Evolutionary conservation across 2,888 invertebrate genomes (phyloP), one percentile per base, ranked within the genome.

Genomic region (Dryobota labecula): DNA sequence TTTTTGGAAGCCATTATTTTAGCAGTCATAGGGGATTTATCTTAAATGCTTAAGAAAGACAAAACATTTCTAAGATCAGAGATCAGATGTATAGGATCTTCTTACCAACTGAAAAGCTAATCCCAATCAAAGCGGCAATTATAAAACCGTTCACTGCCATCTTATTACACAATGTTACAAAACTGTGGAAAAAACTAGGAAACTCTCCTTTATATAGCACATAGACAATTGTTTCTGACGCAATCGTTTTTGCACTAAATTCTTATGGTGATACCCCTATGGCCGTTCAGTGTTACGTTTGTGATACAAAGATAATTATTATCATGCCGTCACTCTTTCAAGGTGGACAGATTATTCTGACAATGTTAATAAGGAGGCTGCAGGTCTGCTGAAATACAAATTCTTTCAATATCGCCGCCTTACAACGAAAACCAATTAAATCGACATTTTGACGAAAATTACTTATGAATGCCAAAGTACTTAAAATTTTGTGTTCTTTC

Each of bases 191-290:
- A 72, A 75, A 49, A 65, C n/a, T 54, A 56, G 38, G 45, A 76
- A 71, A 60, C 56, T 57, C 2, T 41, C 51, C 56, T 43, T 74
- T 84, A 70, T 80, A 85, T 84, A 85, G 66, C 20, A 15, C n/a
- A 58, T 38, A 56, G 58, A 75, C 20, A 58, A 78, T 75, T 43
- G 51, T 53, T 61, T 67, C 74, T 87, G 84, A 86, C 84, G 85
- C 82, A 86, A 82, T 81, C 60, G 72, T 27, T 77, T 82, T 63
- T 89, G 91, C 53, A 73, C 91, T 90, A 90, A 90, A 91, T 91
- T 90, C 76, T 84, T 88, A 89, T 89, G 90, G 41, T 86, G 88
- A 90, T 89, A 90, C 90, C 91, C 91, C 80, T 89, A 91, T 90
- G 43, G 9, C 27, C 65, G n/a, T 4, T 62, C 57, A 11, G 2